Conservation (phyloP, 1,140 invertebrate genomes). For the Mizuhopecten yessoensis region DNA sequence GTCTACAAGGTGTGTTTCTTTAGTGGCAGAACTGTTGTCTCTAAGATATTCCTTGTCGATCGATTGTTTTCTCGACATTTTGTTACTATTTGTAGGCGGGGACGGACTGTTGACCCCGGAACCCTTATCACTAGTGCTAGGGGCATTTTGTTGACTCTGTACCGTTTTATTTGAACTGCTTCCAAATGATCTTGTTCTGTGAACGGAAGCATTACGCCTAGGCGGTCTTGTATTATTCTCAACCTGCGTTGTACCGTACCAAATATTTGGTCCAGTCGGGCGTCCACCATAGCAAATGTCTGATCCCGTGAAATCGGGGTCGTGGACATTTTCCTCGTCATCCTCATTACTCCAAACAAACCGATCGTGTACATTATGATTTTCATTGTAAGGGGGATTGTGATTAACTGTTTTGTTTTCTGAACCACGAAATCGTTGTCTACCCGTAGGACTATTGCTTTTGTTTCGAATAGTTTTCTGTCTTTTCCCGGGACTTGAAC, state of each 20-base stretch:
- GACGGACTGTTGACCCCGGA: not conserved
- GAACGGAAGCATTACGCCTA: not conserved
- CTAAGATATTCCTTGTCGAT: not conserved
- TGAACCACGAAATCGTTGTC: not conserved
- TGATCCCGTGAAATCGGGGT: not conserved
- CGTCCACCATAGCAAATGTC: not conserved
- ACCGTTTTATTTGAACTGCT: not conserved
- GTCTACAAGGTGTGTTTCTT: not conserved
- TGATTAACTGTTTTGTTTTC: not conserved
- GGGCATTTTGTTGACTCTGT: not conserved
- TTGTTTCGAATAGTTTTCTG: not conserved
- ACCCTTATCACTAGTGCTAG: not conserved
- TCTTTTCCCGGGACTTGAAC: not conserved
- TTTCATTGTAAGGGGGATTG: not conserved
- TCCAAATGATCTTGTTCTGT: conserved; percentile 8
- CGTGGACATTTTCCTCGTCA: not conserved
- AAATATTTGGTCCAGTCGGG: not conserved
- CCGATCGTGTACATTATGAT: not conserved
- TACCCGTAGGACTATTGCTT: not conserved
- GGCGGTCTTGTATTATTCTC: not conserved
- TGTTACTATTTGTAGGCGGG: not conserved
- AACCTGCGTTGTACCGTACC: not conserved
- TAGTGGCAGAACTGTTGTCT: not conserved
- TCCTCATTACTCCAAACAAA: conserved; percentile 18
- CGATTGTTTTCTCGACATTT: not conserved